Evolutionary conservation across 2,888 invertebrate genomes (phyloP), one percentile per base, ranked within the genome.

Genomic region (Cheilosia vernalis): DNA sequence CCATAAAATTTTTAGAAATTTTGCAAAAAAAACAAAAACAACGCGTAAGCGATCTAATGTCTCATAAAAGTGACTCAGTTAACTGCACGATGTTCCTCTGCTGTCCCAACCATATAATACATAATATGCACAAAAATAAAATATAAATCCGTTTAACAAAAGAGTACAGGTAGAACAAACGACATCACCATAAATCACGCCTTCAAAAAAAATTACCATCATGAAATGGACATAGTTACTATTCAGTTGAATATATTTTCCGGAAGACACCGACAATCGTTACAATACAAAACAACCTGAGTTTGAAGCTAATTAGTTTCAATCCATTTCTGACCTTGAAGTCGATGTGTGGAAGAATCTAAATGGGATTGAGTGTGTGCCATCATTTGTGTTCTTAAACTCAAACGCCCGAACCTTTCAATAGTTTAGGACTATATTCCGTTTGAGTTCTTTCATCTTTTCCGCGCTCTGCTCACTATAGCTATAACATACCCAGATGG

Each of bases 391-490:
- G 37, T 37, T 37, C 37, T 13, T 27, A 37, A 69, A 44, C 49
- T 42, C 24, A 53, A 63, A 55, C 42, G 37, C 37, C 13, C 13
- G 10, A 37, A 44, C 17, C 64, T 40, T 55, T 56, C 63, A 42
- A 74, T 74, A 47, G 47, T 61, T 78, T 70, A 55, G 37, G 63
- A 63, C 19, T 13, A 4, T 19, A 30, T 17, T 64, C 17, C 24
- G 21, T 33, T 58, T 33, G 15, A 40, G 7, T 64, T 66, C 80
- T 81, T 76, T 81, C 47, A 77, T 81, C 76, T 72, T 56, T 40
- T 19, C 80, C 85, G 85, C 81, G 56, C n/a, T 13, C 33, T 44
- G 10, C 5, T 17, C 49, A n/a, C 37, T 15, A 49, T 51, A 15
- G 53, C 76, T 10, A 49, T 61, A 17, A 60, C 76, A 74, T 61